Evolutionary conservation across 2,888 invertebrate species (phyloP), one percentile per base, ranked within the genome.

Genomic region (Xestia sexstrigata): DNA sequence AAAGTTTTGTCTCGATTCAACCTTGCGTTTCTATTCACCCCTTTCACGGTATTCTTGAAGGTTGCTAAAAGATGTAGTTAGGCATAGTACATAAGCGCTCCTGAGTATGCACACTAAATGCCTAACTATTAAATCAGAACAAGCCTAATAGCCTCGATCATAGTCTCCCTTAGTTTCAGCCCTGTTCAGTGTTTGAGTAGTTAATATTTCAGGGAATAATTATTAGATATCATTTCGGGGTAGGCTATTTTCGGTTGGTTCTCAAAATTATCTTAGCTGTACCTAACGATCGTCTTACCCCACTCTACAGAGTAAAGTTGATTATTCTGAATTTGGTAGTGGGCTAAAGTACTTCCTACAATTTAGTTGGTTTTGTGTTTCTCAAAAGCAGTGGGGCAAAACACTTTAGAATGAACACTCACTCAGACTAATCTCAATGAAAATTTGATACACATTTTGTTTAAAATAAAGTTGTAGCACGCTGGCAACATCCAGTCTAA

Each of bases 201-300:
- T 58, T 47, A 30, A 35, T 52, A 52, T 77, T 63, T 76, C 52
- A n/a, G 11, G 20, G 47, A 78, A 69, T 30, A n/a, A n/a, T n/a
- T n/a, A 79, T 79, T n/a, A 2, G n/a, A 42, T 42, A 42, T 49
- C 39, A 60, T 30, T 47, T 69, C 30, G 13, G 60, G 42, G 69
- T 69, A 78, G 15, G 17, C 17, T 68, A 65, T 39, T 39, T 17
- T 72, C 23, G 39, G 13, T 8, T 49, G n/a, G n/a, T 78, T 60
- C 69, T 47, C 39, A 11, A 58, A 68, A 60, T 47, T 78, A 15
- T 47, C 4, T n/a, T 47, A 39, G 47, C 30, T n/a, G 6, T 55
- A 39, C 45, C 7, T 35, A 63, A 76, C 6, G 13, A 39, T 26
- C 20, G 7, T 30, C 4, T 35, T 35, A 35, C 35, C 35, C 35